Evolutionary conservation across 2,113 vertebrate species (phyloP), one percentile per base, ranked within the genome.

Genomic region (Naja naja): DNA sequence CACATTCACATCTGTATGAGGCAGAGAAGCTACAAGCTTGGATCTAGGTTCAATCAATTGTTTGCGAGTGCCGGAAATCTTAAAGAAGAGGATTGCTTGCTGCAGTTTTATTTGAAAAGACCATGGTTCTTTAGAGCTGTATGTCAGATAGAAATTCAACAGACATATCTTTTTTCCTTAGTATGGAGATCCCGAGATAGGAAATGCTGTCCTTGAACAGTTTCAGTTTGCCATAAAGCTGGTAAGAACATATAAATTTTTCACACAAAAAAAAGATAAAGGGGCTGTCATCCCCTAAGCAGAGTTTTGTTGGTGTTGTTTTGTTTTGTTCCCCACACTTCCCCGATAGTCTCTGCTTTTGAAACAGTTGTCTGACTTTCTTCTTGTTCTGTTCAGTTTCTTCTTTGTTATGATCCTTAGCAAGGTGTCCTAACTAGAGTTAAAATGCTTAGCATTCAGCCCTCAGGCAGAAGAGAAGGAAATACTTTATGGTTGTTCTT

Each of bases 21-120:
- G 93, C 91, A 93, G 96, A 95, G 96, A 16, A 53, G 93, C 93
- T 92, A 90, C 3, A 39, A 94, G 93, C 89, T 56, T 85, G 69
- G 87, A 90, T 92, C 23, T 54, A 87, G 95, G 64, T 69, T 56
- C 0, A 53, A 14, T 11, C 16, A 85, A 47, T 1, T 0, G 27
- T 34, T 81, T 88, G 53, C 6, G 2, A 1, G 8, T 58, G 8
- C 22, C 27, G 34, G 4, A 43, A 74, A n/a, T 6, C 34, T 22
- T 88, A 74, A 91, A 0, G 85, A 89, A 56, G 25, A 81, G 8
- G 11, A 0, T 64, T 52, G 5, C 18, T 64, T 54, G 5, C 12
- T 85, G 60, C 87, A 8, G 74, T 90, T 89, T 43, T 20, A 43
- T 91, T 18, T 91, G 34, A 20, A 34, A 20, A 9, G 23, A 23